Percentiles rank a stretch among this genome's conserved stretches.
phyloP scores from a whole-genome alignment of 2,113 vertebrate genomes.

The Datnioides undecimradiatus region DNA sequence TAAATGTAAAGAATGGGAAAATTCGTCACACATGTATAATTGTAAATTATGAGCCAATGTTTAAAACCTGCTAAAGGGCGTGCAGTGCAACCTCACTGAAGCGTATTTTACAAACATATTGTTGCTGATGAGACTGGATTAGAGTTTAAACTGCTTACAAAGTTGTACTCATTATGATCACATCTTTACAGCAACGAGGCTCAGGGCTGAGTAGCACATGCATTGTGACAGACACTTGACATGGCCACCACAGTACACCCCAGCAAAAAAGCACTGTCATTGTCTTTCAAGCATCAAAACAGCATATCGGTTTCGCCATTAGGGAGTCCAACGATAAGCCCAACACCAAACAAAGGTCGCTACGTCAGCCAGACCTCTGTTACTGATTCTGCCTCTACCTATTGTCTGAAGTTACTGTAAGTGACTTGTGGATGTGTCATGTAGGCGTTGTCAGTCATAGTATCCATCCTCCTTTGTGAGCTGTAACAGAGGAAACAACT shows the following conservation, averaged over 20 bases:
- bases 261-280: background rate
- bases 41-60: background rate
- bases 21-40: no score
- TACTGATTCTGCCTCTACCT: conserved; percentile 29
- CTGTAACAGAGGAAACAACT: conserved; percentile 66
- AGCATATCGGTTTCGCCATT: conserved; percentile 50
- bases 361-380: conserved; percentile 41
- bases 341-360: conserved; percentile 27
- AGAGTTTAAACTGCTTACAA: background rate
- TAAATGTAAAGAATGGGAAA: no score
- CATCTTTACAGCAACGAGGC: background rate
- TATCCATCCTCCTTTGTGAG: conserved; percentile 72
- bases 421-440: conserved; percentile 68
- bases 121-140: background rate
- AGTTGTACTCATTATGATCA: background rate
- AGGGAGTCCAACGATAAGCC: conserved; percentile 1
- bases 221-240: background rate
- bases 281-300: conserved; percentile 24
- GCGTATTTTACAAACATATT: background rate
- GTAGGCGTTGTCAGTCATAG: conserved; percentile 72
- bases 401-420: conserved; percentile 57
- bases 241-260: background rate
- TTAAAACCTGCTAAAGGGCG: background rate
- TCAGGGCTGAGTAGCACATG: background rate
- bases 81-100: background rate